A percentile compares a stretch with the other conserved stretches of the same genome.
Conservation (phyloP, 2,113 vertebrate genomes). For the Cromileptes altivelis region DNA sequence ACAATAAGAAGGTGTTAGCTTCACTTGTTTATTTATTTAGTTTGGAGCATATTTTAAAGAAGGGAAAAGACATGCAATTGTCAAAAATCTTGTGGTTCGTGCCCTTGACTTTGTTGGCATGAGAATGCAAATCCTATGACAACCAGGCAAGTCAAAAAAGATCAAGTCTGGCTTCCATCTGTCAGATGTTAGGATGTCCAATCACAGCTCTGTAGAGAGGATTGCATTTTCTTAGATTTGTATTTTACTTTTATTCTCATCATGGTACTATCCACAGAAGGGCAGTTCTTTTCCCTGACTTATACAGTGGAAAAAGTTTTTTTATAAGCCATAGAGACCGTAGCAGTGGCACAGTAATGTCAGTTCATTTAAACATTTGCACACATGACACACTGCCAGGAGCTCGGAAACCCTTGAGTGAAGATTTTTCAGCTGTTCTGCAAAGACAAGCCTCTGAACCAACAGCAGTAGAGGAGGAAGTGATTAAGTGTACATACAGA, state of each 20-base stretch:
- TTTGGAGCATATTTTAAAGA: not conserved
- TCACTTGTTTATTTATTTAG: constrained; percentile 8
- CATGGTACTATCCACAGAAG: not conserved
- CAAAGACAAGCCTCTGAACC: constrained; percentile 16
- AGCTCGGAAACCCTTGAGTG: not conserved
- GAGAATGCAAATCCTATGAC: constrained; percentile 23
- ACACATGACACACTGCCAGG: not conserved
- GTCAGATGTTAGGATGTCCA: not conserved
- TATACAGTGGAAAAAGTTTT: not conserved
- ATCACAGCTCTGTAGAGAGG: not conserved
- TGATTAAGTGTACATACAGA: constrained; percentile 4
- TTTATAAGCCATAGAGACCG: not conserved
- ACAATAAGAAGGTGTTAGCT: not conserved
- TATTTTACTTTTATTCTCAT: not conserved
- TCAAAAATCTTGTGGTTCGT: not conserved
- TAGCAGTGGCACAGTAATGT: not conserved
- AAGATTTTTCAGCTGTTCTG: not conserved
- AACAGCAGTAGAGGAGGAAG: constrained; percentile 6
- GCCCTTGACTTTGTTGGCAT: constrained; percentile 30
- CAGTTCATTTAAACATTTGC: constrained; percentile 1
- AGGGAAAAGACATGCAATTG: not conserved
- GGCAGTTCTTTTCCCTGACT: not conserved
- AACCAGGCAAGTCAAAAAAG: constrained; percentile 1
- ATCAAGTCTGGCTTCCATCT: not conserved
- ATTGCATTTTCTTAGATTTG: not conserved